phyloP scores from a whole-genome alignment of 2,888 invertebrate species.

The Stratiomys singularior region DNA sequence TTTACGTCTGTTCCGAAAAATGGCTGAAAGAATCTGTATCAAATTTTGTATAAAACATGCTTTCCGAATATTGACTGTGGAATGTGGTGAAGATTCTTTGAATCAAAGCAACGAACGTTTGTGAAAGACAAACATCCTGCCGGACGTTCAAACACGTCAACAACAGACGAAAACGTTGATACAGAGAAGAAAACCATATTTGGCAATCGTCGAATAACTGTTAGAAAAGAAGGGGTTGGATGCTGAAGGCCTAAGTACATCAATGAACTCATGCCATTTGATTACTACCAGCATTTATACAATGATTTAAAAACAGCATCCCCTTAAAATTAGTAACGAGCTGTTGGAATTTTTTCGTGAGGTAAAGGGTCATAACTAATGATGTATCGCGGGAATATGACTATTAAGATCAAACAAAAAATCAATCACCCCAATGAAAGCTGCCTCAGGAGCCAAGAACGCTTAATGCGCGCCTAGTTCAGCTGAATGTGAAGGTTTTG shows the following conservation, averaged over 20 bases:
- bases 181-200: background rate
- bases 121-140: background rate
- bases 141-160: background rate
- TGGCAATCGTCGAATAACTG: background rate
- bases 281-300: background rate
- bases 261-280: background rate
- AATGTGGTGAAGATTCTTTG: background rate
- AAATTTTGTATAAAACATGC: background rate
- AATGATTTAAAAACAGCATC: background rate
- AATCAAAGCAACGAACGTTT: background rate
- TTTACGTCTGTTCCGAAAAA: too few relatives aligned
- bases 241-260: background rate
- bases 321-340: background rate
- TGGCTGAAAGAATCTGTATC: too few relatives aligned
- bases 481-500: too few relatives aligned
- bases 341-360: background rate
- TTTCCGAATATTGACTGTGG: background rate
- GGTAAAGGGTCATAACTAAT: background rate
- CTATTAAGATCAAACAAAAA: background rate
- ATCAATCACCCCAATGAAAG: background rate
- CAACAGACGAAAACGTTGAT: background rate
- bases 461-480: background rate
- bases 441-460: background rate
- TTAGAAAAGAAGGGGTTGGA: background rate
- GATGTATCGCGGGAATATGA: background rate